phyloP scores from a whole-genome alignment of 2,888 invertebrate genomes.

The Peribatodes rhomboidaria region DNA sequence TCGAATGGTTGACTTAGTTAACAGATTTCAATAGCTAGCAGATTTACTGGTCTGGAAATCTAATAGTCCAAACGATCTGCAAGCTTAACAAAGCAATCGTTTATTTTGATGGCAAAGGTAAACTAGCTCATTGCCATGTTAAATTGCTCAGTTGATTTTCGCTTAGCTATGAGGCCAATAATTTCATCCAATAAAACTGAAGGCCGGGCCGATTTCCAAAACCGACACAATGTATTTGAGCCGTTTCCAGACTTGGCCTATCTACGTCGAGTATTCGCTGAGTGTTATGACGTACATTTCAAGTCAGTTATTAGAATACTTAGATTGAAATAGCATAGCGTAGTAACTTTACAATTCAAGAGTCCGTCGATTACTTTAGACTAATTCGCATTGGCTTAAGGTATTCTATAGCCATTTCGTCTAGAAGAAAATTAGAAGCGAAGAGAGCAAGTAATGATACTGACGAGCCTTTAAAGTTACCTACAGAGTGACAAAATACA shows the following conservation, averaged over 20 bases:
- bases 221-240: constrained; percentile 32
- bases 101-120: constrained; percentile 30
- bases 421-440: too few relatives aligned
- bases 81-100: constrained; percentile 12
- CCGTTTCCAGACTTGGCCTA: constrained; percentile 16
- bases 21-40: background rate
- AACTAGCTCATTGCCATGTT: constrained; percentile 49
- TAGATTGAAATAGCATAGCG: background rate
- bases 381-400: too few relatives aligned
- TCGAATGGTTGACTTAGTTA: too few relatives aligned
- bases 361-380: too few relatives aligned
- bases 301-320: constrained; percentile 9
- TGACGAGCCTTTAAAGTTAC: too few relatives aligned
- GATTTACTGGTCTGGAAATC: background rate
- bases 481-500: too few relatives aligned
- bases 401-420: too few relatives aligned
- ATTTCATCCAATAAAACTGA: constrained; percentile 75
- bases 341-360: background rate
- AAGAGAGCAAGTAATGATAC: too few relatives aligned
- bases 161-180: constrained; percentile 59
- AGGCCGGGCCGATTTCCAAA: constrained; percentile 57
- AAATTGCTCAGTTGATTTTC: constrained; percentile 53
- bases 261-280: constrained; percentile 8
- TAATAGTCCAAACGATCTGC: background rate
- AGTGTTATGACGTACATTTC: background rate